These are phyloP conservation scores for Nasalis larvatus DNA, from an alignment of 2,113 vertebrate species.

Conservation along the genomic window DNA sequence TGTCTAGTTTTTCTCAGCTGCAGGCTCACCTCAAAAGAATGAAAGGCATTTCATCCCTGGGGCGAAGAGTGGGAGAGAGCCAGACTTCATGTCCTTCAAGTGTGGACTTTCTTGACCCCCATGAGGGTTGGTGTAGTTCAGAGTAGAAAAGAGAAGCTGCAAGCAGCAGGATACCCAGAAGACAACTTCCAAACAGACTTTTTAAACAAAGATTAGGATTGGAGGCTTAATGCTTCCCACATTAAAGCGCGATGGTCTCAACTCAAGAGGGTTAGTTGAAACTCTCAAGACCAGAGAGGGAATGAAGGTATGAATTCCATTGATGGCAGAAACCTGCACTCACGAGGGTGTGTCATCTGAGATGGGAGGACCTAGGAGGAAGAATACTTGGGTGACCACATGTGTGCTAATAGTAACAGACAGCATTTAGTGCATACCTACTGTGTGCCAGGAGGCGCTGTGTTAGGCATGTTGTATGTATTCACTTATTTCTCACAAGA, in stretches of 20 bases:
- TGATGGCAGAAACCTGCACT: background rate
- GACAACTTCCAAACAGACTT: background rate
- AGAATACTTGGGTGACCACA: background rate
- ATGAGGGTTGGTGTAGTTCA: background rate
- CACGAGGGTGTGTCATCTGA: background rate
- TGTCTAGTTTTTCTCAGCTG: conserved; percentile 5
- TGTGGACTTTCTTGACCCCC: background rate
- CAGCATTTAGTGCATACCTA: background rate
- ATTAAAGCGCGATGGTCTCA: background rate
- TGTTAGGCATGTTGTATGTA: background rate
- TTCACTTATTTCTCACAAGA: conserved; percentile 36
- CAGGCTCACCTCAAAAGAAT: conserved; percentile 49
- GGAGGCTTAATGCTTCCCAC: background rate
- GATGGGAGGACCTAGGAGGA: background rate
- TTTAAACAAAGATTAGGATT: background rate
- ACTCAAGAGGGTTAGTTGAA: background rate
- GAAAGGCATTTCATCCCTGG: background rate
- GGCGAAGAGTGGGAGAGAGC: background rate
- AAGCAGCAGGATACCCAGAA: background rate
- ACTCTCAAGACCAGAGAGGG: background rate
- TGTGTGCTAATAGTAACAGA: background rate
- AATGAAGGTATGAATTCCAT: background rate
- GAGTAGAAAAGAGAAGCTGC: background rate
- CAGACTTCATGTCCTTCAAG: background rate
- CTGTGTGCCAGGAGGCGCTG: background rate